A percentile compares a stretch with the other conserved stretches of the same genome.
These are phyloP conservation scores for Cosmorhoe ocellata DNA, from an alignment of 2,888 invertebrate species.

Conservation along the genomic window DNA sequence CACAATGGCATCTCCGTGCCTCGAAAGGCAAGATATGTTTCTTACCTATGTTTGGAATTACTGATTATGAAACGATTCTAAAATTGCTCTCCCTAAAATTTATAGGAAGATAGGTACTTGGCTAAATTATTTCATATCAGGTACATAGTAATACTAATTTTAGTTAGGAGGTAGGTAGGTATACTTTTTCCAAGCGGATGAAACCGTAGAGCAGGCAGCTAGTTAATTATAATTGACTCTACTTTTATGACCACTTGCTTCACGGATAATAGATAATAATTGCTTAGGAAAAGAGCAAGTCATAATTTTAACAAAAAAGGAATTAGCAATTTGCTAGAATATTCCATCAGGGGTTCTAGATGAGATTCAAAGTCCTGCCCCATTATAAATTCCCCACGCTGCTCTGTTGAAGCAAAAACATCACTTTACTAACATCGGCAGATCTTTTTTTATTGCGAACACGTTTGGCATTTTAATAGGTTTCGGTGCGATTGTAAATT, in stretches of 20 bases:
- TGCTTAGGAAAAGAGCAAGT: slow-evolving; percentile 3
- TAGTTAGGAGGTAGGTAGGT: too few relatives aligned
- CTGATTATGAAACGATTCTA: too few relatives aligned
- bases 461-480: slow-evolving; percentile 29
- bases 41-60: too few relatives aligned
- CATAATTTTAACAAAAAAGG: slow-evolving; percentile 1
- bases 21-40: too few relatives aligned
- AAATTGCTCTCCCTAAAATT: too few relatives aligned
- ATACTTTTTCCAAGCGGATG: too few relatives aligned
- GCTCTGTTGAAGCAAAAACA: slow-evolving; percentile 44
- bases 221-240: slow-evolving; percentile 1
- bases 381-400: slow-evolving; percentile 55
- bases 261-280: slow-evolving; percentile 3
- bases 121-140: too few relatives aligned
- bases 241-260: slow-evolving; percentile 2
- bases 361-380: slow-evolving; percentile 18
- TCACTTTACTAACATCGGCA: slow-evolving; percentile 41
- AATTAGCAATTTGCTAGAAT: neutral
- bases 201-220: neutral
- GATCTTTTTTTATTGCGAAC: slow-evolving; percentile 43
- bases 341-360: neutral
- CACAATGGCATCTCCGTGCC: too few relatives aligned
- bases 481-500: slow-evolving; percentile 11
- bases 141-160: too few relatives aligned
- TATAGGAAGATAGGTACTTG: too few relatives aligned